Conservation (phyloP, 2,888 invertebrate genomes). For the Pristionchus fissidentatus region DNA sequence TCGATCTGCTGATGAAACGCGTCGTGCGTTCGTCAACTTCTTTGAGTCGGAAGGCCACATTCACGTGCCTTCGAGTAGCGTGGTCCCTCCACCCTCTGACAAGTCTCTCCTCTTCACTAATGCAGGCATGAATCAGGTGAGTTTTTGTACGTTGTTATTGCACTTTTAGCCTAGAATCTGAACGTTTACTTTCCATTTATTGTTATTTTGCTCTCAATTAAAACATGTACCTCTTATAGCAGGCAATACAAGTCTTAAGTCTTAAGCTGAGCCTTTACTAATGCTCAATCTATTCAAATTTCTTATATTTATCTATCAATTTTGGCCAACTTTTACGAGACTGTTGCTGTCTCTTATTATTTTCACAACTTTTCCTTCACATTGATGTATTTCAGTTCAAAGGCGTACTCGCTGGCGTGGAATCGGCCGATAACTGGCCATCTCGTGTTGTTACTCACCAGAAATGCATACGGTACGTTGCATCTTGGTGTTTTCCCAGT, state of each 20-base stretch:
- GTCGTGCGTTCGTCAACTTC: conserved; percentile 85
- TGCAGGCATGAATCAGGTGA: conserved; percentile 97
- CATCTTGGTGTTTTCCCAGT: too few species aligned
- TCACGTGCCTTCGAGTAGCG: conserved; percentile 96
- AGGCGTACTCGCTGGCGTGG: conserved; percentile 94
- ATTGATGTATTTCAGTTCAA: conserved; percentile 83
- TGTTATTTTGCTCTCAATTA: too few species aligned
- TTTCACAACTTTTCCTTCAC: too few species aligned
- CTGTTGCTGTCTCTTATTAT: too few species aligned
- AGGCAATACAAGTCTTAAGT: too few species aligned
- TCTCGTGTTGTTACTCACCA: conserved; percentile 92
- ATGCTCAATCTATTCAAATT: too few species aligned
- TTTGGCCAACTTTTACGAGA: too few species aligned
- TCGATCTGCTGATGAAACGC: conserved; percentile 42
- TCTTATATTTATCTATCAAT: too few species aligned
- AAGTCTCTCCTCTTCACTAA: conserved; percentile 96
- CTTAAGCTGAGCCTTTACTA: too few species aligned
- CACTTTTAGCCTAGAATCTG: too few species aligned
- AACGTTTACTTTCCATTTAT: background rate
- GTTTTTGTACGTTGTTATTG: background rate
- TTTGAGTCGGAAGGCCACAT: conserved; percentile 85
- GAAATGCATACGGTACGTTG: conserved; percentile 89
- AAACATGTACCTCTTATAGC: too few species aligned
- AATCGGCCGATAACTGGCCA: conserved; percentile 90
- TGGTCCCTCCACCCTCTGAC: conserved; percentile 94